These are phyloP conservation scores for Macrophya annulata DNA, from an alignment of 2,888 invertebrate genomes.

Conservation along the genomic window DNA sequence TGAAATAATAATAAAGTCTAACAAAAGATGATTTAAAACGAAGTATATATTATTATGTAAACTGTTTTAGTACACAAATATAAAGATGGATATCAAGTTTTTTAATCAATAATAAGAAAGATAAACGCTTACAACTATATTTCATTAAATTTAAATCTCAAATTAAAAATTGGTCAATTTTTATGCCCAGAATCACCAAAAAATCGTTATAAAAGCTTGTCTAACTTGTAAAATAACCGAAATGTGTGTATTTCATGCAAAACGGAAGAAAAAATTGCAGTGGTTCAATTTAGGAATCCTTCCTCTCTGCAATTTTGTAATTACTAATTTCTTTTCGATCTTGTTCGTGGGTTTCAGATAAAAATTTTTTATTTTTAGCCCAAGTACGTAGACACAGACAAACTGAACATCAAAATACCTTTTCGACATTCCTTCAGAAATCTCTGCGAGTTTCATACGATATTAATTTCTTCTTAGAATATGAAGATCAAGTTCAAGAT, in stretches of 20 bases:
- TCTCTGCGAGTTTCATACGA: neutral
- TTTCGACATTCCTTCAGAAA: neutral
- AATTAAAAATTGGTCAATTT: no score
- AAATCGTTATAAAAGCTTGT: neutral
- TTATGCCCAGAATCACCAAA: no score
- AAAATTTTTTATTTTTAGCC: slow-evolving; percentile 16
- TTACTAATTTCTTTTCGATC: neutral
- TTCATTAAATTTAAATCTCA: no score
- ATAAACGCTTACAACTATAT: no score
- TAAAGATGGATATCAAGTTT: no score
- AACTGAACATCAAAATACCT: neutral
- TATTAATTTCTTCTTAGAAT: neutral
- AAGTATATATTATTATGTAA: no score
- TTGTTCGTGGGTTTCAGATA: neutral
- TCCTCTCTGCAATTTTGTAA: neutral
- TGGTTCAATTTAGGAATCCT: neutral
- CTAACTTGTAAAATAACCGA: no score
- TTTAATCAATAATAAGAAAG: no score
- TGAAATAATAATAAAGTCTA: no score
- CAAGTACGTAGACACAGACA: neutral
- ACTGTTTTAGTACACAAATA: no score
- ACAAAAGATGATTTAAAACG: no score
- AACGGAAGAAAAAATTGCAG: neutral
- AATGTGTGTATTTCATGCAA: neutral
- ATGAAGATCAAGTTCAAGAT: slow-evolving; percentile 34